Evolutionary conservation across 2,797 vertebrate genomes (phyloP).

Genomic region (Myotis myotis): DNA sequence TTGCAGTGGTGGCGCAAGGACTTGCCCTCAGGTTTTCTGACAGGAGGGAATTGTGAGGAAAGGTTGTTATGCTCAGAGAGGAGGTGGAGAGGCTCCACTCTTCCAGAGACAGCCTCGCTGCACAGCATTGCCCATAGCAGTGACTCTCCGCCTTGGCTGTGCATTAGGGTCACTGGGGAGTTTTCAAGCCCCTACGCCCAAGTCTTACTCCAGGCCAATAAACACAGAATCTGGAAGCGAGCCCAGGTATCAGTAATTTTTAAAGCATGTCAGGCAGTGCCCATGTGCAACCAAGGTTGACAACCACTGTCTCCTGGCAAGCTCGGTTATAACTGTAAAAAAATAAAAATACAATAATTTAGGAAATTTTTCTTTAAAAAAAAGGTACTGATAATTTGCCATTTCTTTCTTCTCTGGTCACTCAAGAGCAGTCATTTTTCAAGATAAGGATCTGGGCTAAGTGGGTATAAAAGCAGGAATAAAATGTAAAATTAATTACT

Average conservation of each 20-base stretch:
- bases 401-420: conserved; percentile 30
- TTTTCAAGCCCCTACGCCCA: neutral
- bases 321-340: neutral
- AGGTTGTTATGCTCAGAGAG: neutral
- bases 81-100: neutral
- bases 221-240: neutral
- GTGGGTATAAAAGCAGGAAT: conserved; percentile 47
- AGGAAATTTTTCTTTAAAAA: neutral
- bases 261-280: neutral
- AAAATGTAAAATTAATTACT: conserved; percentile 66
- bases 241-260: neutral
- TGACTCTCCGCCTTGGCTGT: neutral
- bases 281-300: neutral
- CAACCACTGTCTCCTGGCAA: neutral
- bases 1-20: neutral
- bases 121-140: rapidly evolving
- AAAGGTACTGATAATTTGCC: conserved; percentile 1
- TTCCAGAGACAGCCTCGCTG: neutral
- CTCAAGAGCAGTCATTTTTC: conserved; percentile 48
- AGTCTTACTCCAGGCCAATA: neutral
- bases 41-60: neutral
- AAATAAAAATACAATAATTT: conserved; percentile 19
- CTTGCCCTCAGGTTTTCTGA: neutral
- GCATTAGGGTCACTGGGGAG: neutral
- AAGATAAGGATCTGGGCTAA: conserved; percentile 64